These are phyloP conservation scores for Drosophila sucinea DNA, from an alignment of 1,140 invertebrate genomes.

Conservation along the genomic window DNA sequence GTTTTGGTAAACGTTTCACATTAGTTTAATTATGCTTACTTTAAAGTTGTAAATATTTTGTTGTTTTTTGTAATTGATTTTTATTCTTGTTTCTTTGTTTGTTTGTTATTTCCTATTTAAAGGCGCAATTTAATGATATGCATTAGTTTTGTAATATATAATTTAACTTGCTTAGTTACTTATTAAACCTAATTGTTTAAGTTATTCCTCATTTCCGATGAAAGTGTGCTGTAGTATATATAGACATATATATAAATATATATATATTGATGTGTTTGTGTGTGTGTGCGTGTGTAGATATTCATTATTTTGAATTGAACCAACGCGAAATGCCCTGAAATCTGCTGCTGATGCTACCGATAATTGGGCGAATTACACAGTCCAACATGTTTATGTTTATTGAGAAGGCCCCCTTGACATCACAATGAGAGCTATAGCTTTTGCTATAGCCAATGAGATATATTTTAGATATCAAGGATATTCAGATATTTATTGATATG, in stretches of 20 bases:
- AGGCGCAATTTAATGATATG: conserved; percentile 83
- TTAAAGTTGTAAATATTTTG: conserved; percentile 73
- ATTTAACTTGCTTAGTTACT: conserved; percentile 14
- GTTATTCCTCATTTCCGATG: conserved; percentile 24
- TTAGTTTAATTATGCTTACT: conserved; percentile 66
- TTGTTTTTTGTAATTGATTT: conserved; percentile 46
- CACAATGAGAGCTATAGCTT: too few relatives aligned
- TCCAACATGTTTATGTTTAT: neutral
- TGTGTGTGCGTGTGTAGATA: neutral
- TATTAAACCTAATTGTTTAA: conserved; percentile 3
- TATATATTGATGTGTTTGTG: neutral
- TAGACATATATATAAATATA: neutral
- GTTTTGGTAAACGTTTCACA: conserved; percentile 34
- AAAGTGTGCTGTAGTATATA: conserved; percentile 11
- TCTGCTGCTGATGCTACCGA: too few relatives aligned
- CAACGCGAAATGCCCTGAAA: conserved; percentile 6
- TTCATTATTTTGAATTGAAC: neutral
- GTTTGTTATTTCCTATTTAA: conserved; percentile 61
- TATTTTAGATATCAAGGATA: too few relatives aligned
- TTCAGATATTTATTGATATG: too few relatives aligned
- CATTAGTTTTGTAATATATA: conserved; percentile 78
- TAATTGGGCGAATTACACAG: conserved; percentile 1
- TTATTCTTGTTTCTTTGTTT: conserved; percentile 37
- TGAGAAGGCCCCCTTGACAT: too few relatives aligned
- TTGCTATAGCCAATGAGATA: too few relatives aligned